Evolutionary conservation across 2,888 invertebrate genomes (phyloP).

Genomic region (Physocephala rufipes): DNA sequence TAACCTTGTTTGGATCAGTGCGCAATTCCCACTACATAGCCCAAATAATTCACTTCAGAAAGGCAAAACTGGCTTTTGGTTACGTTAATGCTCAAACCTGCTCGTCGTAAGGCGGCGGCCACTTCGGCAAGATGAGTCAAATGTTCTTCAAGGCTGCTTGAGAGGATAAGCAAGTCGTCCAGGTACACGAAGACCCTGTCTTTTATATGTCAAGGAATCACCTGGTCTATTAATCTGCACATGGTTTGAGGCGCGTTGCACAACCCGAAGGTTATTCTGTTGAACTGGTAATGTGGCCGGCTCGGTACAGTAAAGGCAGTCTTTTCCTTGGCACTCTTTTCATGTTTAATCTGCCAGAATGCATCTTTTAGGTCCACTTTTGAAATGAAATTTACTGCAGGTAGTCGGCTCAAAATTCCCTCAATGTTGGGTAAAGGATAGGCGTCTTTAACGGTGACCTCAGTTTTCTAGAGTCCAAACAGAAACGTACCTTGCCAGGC

Average conservation of each 20-base stretch:
- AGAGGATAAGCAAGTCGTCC: constrained; percentile 12
- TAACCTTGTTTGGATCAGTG: constrained; percentile 25
- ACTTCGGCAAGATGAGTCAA: constrained; percentile 8
- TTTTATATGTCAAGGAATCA: background rate
- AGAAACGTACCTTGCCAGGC: constrained; percentile 3
- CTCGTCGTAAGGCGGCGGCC: background rate
- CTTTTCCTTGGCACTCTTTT: constrained; percentile 5
- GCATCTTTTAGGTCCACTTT: constrained; percentile 23
- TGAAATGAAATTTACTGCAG: constrained; percentile 12
- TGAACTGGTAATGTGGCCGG: constrained; percentile 17
- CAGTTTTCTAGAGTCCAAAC: background rate
- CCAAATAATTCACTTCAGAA: constrained; percentile 11
- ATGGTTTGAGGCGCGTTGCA: constrained; percentile 27
- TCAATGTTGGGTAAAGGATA: constrained; percentile 16
- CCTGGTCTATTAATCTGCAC: constrained; percentile 5
- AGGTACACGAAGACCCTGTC: constrained; percentile 20
- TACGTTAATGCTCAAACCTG: constrained; percentile 26
- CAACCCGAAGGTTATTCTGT: constrained; percentile 19
- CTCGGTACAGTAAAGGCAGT: constrained; percentile 22
- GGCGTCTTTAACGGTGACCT: constrained; percentile 4
- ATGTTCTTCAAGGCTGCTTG: constrained; percentile 16
- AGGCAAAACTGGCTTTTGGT: constrained; percentile 15
- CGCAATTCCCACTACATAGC: background rate
- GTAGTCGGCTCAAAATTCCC: constrained; percentile 9
- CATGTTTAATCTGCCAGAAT: constrained; percentile 19